Evolutionary conservation across 2,113 vertebrate species (phyloP), one percentile per base, ranked within the genome.

Genomic region (Gila orcuttii): DNA sequence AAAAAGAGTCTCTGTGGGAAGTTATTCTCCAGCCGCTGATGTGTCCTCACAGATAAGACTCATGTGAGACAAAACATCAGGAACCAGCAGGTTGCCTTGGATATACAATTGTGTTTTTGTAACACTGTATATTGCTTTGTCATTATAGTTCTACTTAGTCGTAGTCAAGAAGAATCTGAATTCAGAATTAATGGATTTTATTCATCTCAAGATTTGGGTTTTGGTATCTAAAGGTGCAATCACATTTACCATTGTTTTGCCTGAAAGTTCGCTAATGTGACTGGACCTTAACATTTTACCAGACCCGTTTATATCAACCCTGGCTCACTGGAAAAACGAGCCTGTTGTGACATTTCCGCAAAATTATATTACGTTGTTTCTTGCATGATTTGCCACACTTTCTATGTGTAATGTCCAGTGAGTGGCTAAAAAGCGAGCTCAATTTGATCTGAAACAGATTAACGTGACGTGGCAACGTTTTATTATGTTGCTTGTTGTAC

Each of bases 11-110:
- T 74, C 71, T 50, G 82, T 73, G 82, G 82, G 85, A 39, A 73
- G 50, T 59, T 83, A 73, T 83, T 57, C 82, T 83, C 8, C 12
- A 66, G 23, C 21, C 21, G 12, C 25, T 52, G 50, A 77, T 59
- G 31, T 76, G 57, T 73, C 75, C 31, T 79, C 60, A 87, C 28
- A 21, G 79, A 87, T 87, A 79, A 79, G 36, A 81, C 52, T 64
- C n/a, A 2, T 50, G 45, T 73, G n/a, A 42, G 47, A 78, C 50
- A 62, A 50, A 75, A 7, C 2, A 42, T 15, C 52, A 69, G 7
- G 3, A 25, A 55, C 25, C 57, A 17, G 2, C 3, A 6, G 28
- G 15, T 45, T 74, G 7, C 23, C 31, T 71, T 55, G 81, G 55
- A 28, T 59, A 50, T 47, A 39, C 25, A 12, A 42, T 69, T 69